Evolutionary conservation across 2,797 vertebrate genomes (phyloP).

Genomic region (Synaphobranchus kaupii): DNA sequence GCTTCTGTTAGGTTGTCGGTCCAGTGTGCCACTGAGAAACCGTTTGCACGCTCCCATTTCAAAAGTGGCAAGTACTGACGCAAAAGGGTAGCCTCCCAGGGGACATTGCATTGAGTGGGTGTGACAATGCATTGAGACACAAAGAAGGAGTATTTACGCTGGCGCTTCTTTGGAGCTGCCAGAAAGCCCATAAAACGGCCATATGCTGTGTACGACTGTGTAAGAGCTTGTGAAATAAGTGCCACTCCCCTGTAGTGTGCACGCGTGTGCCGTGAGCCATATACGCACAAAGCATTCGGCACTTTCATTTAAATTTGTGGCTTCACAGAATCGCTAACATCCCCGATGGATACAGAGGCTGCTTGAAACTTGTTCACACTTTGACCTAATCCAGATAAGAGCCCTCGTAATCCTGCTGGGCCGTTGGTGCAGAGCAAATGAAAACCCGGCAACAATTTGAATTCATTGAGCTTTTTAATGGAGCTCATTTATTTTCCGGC

Average conservation of each 20-base stretch:
- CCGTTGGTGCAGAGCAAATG: slow-evolving; percentile 22
- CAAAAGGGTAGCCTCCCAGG: not conserved
- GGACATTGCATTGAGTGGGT: not conserved
- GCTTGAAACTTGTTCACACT: slow-evolving; percentile 28
- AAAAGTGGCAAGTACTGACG: not conserved
- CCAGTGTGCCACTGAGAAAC: not conserved
- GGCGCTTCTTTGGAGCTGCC: not conserved
- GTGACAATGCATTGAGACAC: not conserved
- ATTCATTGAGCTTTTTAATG: slow-evolving; percentile 35
- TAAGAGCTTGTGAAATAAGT: not conserved
- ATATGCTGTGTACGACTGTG: not conserved
- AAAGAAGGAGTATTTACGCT: not conserved
- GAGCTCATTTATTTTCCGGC: slow-evolving; percentile 29
- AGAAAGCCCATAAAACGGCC: not conserved
- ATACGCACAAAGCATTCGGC: not conserved
- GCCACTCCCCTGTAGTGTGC: not conserved
- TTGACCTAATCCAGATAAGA: slow-evolving; percentile 35
- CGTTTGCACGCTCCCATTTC: not conserved
- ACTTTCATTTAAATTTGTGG: slow-evolving; percentile 12
- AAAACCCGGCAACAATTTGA: slow-evolving; percentile 23
- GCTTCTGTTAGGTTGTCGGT: not conserved
- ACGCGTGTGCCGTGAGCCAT: not conserved
- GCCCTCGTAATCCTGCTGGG: slow-evolving; percentile 31
- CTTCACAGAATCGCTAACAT: slow-evolving; percentile 3
- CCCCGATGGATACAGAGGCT: slow-evolving; percentile 7